Evolutionary conservation across 2,113 vertebrate genomes (phyloP), one percentile per base, ranked within the genome.

Genomic region (Chamaetylas fuelleborni): DNA sequence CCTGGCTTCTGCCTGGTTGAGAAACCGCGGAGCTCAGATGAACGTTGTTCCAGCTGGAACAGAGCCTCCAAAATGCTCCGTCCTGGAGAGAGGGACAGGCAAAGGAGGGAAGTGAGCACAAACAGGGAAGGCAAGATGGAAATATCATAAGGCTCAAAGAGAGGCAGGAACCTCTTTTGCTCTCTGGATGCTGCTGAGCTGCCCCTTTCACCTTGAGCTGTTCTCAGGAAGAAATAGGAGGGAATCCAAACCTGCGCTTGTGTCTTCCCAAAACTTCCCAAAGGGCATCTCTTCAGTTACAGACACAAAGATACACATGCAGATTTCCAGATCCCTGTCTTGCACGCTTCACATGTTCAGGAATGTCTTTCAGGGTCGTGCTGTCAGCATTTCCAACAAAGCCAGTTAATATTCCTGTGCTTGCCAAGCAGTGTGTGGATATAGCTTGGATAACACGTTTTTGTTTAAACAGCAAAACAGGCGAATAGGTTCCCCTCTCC

Each of bases 381-480:
- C 72, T 90, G 79, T 94, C 88, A 92, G 88, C 5, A 0, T 95
- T 94, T 91, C 85, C 82, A 91, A 5, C 65, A 89, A 71, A 91
- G 70, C 15, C 8, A 6, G 79, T 95, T 91, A 77, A 74, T 90
- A 81, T 56, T 82, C 62, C 64, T 28, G 9, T 48, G 58, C 81
- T 86, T 94, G 88, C 93, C 67, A 86, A 89, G 60, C 57, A 69
- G 19, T 60, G 77, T 2, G 0, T 60, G 84, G 38, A 77, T 72
- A 64, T 25, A 93, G 60, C 56, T 50, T 8, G 50, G 80, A 90
- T 92, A 96, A 94, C 81, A 64, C 2, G 0, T 31, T 92, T 94
- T 74, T 80, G 54, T 96, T 96, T 93, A 83, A 97, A 77, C 80
- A 87, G 93, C 66, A 86, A 95, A 95, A 95, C 85, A 93, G 89